Conservation (phyloP, 1,140 invertebrate species). For the Drosophila tristis region DNA sequence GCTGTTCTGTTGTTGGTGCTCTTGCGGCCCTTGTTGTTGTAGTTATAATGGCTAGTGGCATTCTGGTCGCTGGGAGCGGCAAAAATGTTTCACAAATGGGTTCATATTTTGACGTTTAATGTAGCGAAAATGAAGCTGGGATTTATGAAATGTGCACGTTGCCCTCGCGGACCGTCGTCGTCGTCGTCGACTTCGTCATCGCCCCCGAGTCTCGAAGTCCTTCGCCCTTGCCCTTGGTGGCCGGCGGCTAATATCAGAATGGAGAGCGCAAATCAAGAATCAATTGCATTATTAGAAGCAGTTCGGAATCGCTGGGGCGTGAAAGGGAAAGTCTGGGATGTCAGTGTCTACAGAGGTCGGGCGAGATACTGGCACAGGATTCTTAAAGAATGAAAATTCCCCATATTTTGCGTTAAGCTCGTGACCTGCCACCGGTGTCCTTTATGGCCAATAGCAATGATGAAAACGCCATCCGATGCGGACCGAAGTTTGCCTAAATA, state of each 20-base stretch:
- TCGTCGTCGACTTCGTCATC: slow-evolving; percentile 5
- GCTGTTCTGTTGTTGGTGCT: slow-evolving; percentile 42
- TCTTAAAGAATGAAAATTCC: slow-evolving; percentile 17
- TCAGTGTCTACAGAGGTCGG: slow-evolving; percentile 27
- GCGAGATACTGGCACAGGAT: background rate
- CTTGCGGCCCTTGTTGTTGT: slow-evolving; percentile 59
- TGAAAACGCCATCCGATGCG: slow-evolving; percentile 58
- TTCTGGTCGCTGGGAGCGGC: slow-evolving; percentile 40
- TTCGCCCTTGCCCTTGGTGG: slow-evolving; percentile 2
- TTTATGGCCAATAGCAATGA: slow-evolving; percentile 69
- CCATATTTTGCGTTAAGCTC: slow-evolving; percentile 24
- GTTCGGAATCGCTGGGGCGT: slow-evolving; percentile 50
- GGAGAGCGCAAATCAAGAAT: slow-evolving; percentile 73
- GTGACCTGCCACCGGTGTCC: slow-evolving; percentile 59
- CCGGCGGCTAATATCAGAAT: slow-evolving; percentile 30
- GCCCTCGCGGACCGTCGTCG: slow-evolving; percentile 50
- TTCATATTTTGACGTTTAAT: slow-evolving; percentile 83
- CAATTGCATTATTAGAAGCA: slow-evolving; percentile 79
- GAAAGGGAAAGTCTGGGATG: slow-evolving; percentile 22
- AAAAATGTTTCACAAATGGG: slow-evolving; percentile 79
- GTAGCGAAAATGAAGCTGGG: slow-evolving; percentile 80
- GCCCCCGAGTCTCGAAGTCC: background rate
- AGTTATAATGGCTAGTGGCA: slow-evolving; percentile 73
- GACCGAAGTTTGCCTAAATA: slow-evolving; percentile 63
- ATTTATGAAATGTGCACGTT: slow-evolving; percentile 80